Conservation (phyloP, 2,888 invertebrate genomes). For the Mimumesa dahlbomi region DNA sequence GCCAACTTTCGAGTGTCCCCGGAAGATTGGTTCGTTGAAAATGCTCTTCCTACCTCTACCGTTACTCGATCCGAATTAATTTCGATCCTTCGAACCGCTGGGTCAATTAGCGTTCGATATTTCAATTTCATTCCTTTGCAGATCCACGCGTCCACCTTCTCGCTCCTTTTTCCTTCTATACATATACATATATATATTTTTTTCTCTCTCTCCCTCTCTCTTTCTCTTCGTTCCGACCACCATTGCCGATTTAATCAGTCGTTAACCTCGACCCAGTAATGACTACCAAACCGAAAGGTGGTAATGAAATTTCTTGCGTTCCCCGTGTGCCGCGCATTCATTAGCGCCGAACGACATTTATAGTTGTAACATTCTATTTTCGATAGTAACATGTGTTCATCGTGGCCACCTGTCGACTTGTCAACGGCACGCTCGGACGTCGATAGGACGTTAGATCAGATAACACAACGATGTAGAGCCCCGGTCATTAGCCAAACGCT, state of each 20-base stretch:
- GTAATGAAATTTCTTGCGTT: not conserved
- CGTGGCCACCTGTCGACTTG: constrained; percentile 33
- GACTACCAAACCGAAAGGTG: not conserved
- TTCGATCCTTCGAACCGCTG: constrained; percentile 24
- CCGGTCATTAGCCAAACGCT: constrained; percentile 42
- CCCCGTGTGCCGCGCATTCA: not conserved
- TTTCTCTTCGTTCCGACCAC: not conserved
- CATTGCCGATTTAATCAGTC: constrained; percentile 25
- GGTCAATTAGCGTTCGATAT: constrained; percentile 46
- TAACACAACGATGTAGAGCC: constrained; percentile 16
- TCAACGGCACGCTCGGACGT: constrained; percentile 27
- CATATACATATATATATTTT: no score
- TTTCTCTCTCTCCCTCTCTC: not conserved
- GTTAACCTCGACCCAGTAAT: constrained; percentile 34
- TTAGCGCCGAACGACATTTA: no score
- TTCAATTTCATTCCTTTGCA: constrained; percentile 45
- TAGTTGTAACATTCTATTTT: no score
- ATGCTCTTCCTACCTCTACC: constrained; percentile 37
- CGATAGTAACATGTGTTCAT: no score
- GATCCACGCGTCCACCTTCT: not conserved
- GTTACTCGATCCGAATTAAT: constrained; percentile 63
- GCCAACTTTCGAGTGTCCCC: constrained; percentile 8
- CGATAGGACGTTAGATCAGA: constrained; percentile 42
- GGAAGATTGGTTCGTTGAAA: constrained; percentile 6
- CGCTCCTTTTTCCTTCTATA: constrained; percentile 3